phyloP scores from a whole-genome alignment of 2,797 vertebrate species.

The Anisognathus igniventris region DNA sequence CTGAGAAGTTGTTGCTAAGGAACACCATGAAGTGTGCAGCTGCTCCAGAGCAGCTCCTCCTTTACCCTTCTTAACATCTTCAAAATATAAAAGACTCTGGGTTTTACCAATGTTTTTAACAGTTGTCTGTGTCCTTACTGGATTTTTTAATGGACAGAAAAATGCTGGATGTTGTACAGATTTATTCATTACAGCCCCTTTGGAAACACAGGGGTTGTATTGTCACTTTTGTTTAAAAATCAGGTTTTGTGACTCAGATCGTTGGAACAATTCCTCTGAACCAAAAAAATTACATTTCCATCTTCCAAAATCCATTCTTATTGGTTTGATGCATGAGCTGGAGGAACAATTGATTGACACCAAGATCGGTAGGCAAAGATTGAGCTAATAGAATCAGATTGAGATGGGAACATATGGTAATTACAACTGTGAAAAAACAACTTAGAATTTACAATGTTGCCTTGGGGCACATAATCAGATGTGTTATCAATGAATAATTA shows the following conservation, averaged over 20 bases:
- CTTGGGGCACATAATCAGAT: constrained; percentile 72
- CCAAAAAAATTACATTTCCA: constrained; percentile 41
- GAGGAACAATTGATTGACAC: constrained; percentile 74
- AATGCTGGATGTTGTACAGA: background rate
- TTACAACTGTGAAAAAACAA: constrained; percentile 73
- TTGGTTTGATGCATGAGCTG: constrained; percentile 63
- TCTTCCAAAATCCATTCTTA: constrained; percentile 61
- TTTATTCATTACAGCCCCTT: background rate
- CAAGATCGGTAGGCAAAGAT: constrained; percentile 64
- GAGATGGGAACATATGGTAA: constrained; percentile 79
- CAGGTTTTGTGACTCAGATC: background rate
- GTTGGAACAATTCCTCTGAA: constrained; percentile 5
- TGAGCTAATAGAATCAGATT: constrained; percentile 72
- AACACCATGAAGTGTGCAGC: constrained; percentile 59
- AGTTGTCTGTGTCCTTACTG: background rate
- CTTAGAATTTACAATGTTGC: constrained; percentile 66
- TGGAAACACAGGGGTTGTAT: background rate
- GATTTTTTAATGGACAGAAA: background rate
- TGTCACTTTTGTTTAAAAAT: background rate
- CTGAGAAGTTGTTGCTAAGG: constrained; percentile 79
- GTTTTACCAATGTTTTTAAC: background rate
- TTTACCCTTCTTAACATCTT: constrained; percentile 45
- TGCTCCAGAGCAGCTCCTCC: constrained; percentile 69
- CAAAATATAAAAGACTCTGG: constrained; percentile 59
- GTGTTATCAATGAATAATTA: constrained; percentile 73